These are phyloP conservation scores for Ceratosolen fusciceps DNA, from an alignment of 1,140 invertebrate species.

Conservation along the genomic window DNA sequence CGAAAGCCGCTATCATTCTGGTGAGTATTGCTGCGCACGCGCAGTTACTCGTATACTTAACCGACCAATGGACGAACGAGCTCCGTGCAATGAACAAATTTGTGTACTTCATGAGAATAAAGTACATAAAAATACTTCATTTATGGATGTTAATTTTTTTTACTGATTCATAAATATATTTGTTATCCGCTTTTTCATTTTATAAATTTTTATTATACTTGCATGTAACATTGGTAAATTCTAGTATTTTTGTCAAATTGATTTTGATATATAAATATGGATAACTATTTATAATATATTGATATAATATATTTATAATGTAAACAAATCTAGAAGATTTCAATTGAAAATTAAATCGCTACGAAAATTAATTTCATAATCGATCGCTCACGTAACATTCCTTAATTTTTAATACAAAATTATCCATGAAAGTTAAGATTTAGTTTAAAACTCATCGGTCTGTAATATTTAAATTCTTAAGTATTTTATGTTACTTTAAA, in stretches of 20 bases:
- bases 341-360: too few species aligned
- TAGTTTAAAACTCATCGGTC: too few species aligned
- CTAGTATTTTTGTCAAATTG: background rate
- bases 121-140: background rate
- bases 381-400: too few species aligned
- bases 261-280: background rate
- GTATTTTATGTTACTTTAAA: too few species aligned
- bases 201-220: background rate
- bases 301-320: too few species aligned
- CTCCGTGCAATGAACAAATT: background rate
- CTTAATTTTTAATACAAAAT: too few species aligned
- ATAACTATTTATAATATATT: too few species aligned
- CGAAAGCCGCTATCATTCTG: constrained; percentile 96
- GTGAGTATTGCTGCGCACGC: constrained; percentile 74
- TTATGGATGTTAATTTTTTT: background rate
- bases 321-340: too few species aligned
- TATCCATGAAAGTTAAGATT: too few species aligned
- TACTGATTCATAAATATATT: background rate
- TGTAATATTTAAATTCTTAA: too few species aligned
- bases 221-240: background rate
- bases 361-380: too few species aligned
- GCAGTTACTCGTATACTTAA: background rate
- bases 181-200: background rate
- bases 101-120: background rate
- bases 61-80: background rate